These are phyloP conservation scores for Pteronura brasiliensis DNA, from an alignment of 2,113 vertebrate genomes.

Conservation along the genomic window DNA sequence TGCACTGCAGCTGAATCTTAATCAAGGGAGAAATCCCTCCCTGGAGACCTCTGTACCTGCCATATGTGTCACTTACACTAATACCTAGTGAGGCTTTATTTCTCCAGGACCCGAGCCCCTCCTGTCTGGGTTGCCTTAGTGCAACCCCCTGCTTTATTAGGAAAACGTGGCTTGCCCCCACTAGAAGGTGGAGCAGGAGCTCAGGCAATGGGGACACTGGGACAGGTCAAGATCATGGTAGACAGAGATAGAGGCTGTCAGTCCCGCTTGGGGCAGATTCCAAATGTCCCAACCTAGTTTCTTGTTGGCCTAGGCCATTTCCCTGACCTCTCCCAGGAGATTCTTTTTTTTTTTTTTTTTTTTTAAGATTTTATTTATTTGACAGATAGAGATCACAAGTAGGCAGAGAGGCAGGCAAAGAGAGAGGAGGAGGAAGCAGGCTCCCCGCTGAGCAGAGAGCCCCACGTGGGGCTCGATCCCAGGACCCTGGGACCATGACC, in stretches of 20 bases:
- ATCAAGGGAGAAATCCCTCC: conserved; percentile 28
- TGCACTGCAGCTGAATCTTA: not conserved
- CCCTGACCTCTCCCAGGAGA: not conserved
- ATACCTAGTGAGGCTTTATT: not conserved
- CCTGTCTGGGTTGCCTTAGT: accelerated
- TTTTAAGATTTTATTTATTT: no score
- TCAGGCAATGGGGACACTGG: not conserved
- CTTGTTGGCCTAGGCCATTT: not conserved
- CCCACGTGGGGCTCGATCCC: no score
- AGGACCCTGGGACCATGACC: no score
- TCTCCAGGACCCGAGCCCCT: not conserved
- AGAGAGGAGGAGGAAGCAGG: no score
- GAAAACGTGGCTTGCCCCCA: accelerated
- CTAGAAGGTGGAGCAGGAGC: not conserved
- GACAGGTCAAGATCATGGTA: conserved; percentile 7
- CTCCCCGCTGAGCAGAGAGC: no score
- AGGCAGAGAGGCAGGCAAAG: no score
- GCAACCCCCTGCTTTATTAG: accelerated
- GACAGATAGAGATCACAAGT: no score
- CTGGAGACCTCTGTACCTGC: not conserved
- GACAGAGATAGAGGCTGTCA: not conserved
- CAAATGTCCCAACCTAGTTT: not conserved
- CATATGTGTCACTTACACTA: not conserved
- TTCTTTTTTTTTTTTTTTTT: no score
- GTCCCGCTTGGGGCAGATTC: not conserved